Base-by-base conservation (phyloP, 2,888 invertebrate genomes). In the Melanophora roralis region DNA sequence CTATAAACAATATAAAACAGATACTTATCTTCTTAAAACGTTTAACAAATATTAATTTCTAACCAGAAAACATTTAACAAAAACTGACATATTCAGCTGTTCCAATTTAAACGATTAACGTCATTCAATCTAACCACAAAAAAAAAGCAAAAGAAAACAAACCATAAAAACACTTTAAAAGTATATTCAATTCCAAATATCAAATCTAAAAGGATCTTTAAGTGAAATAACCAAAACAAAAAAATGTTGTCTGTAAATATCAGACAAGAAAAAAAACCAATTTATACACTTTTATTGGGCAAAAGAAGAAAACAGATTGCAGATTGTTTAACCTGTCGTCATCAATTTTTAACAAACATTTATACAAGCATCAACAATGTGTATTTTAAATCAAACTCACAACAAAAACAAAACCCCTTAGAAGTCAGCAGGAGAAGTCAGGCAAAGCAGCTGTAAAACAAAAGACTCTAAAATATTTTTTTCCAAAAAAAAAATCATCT, bases 41-140 rank as follows among this genome's bases (percentile, higher is more conserved):
- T 21, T 47, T 11, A 21, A 14, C 16, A 9, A 6, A 3, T 16
- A 36, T 23, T 11, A 21, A n/a, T 8, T 21, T 27, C 16, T 67
- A 60, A 59, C 38, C 57, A 19, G 21, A 72, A 49, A 12, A 71
- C 83, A 85, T 85, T 86, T 85, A 84, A 85, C 84, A 83, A 82
- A 83, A 85, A 64, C 75, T 83, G 86, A 86, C 85, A 87, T 21
- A 83, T 83, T 86, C 88, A 87, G 88, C 87, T 87, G 87, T 86
- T 85, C 77, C 87, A 86, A 87, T 87, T 87, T 84, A 82, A 83
- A 82, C 88, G 86, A 87, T 88, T 88, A 88, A 85, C 84, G 85
- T 87, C 87, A 85, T 81, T 76, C 81, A 74, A 23, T 16, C 27
- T 68, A 16, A 16, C 2, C 0, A 53, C 47, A 21, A 57, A 53